Evolutionary conservation across 2,888 invertebrate species (phyloP), one percentile per base, ranked within the genome.

Genomic region (Caenorhabditis imperialis): DNA sequence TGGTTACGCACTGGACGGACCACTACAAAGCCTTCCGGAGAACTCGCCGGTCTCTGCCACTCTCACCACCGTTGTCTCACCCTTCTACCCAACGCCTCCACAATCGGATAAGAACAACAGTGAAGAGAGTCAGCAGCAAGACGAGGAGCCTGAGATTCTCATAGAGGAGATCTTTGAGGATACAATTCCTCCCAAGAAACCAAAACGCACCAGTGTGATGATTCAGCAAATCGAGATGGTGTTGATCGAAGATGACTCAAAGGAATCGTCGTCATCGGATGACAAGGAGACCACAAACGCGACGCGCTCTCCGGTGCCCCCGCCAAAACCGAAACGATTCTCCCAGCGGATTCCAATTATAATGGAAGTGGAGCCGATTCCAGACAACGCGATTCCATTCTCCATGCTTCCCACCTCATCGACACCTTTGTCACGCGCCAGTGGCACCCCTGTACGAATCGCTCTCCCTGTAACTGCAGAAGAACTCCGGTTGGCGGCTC

Each of bases 161-260:
- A 67, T 67, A 2, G 67, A 67, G 38, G 57, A 67, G 22, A 57
- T 67, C 3, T 57, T 44, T 14, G 57, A 51, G 0, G 67, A 54
- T 1, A 14, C 45, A 18, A 1, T n/a, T 7, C 23, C 48, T 0
- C 65, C 65, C 5, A 40, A 18, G 25, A 65, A 57, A 7, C 57
- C 57, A 12, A 33, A 14, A 22, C 57, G 57, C 7, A 14, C 55
- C 1, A 57, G 50, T n/a, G 67, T 67, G 6, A 67, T 67, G 57
- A 20, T 67, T 2, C 51, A 67, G 35, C 57, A 57, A 44, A 25
- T 67, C 14, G 67, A 67, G 25, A 67, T 67, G 67, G 67, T 67
- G 35, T 47, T 57, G 30, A 6, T 10, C 6, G 30, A 30, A 7
- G 30, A 30, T 6, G 6, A 7, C 10, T 30, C 30, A 7, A 30